Percentiles rank a stretch among this genome's conserved stretches.
phyloP scores from a whole-genome alignment of 2,113 vertebrate species.

The Orthonyx spaldingii region DNA sequence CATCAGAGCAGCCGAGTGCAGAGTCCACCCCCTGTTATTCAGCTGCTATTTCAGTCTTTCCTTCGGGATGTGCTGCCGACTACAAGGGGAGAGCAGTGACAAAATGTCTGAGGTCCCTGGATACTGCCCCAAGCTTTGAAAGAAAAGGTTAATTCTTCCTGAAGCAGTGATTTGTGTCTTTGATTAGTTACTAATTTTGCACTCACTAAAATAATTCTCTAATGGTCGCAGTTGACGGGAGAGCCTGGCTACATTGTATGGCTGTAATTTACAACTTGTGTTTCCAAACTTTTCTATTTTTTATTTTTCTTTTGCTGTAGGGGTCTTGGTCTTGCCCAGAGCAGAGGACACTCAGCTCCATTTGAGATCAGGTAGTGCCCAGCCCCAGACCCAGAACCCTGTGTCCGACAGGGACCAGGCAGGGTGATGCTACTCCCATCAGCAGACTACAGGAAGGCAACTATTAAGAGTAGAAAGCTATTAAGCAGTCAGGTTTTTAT shows the following conservation, averaged over 20 bases:
- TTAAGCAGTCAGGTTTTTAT: conserved; percentile 75
- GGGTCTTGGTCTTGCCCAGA: not conserved
- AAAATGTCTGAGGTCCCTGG: not conserved
- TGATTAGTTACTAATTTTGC: conserved; percentile 22
- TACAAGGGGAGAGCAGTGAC: not conserved
- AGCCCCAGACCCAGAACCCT: not conserved
- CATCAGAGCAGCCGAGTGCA: accelerated
- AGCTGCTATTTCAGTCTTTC: not conserved
- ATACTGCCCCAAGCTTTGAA: not conserved
- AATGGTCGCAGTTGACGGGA: not conserved
- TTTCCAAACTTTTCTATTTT: not conserved
- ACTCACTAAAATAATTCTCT: not conserved
- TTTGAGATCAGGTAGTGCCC: not conserved
- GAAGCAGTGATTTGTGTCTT: not conserved
- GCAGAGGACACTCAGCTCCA: not conserved
- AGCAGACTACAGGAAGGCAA: conserved; percentile 64
- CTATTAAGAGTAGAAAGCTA: conserved; percentile 71
- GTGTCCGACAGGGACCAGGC: accelerated
- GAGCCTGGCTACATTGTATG: not conserved
- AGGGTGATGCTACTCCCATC: conserved; percentile 9
- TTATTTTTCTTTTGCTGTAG: not conserved
- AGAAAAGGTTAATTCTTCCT: conserved; percentile 1
- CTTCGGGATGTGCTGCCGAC: not conserved
- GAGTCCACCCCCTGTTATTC: not conserved
- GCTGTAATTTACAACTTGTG: not conserved